Percentiles rank a stretch among this genome's conserved stretches.
Conservation (phyloP, 30 jellyfish, hydroid and myxozoan species). For the Hydractinia echinata region DNA sequence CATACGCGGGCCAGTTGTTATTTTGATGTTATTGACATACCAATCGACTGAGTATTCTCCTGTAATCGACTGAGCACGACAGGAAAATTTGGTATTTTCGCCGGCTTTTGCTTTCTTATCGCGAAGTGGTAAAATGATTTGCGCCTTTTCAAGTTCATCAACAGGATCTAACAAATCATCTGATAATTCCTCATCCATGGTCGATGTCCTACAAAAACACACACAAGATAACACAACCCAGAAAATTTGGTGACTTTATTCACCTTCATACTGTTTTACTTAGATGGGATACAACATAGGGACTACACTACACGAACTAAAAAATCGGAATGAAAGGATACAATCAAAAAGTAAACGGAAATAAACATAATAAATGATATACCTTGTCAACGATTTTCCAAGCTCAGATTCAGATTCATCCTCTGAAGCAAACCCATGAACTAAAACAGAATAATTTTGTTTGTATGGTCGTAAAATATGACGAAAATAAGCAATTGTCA, state of each 20-base stretch:
- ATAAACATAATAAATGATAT: not conserved
- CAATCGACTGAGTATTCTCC: not conserved
- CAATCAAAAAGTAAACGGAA: no score
- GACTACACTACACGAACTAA: no score
- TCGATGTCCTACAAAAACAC: conserved; percentile 5
- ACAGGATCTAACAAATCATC: conserved; percentile 21
- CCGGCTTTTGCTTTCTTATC: conserved; percentile 23
- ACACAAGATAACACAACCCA: not conserved
- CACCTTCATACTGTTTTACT: no score
- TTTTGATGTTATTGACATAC: not conserved
- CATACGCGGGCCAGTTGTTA: not conserved
- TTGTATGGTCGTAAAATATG: not conserved
- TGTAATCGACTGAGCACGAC: conserved; percentile 21
- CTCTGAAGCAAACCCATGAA: conserved; percentile 79
- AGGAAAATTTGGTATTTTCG: conserved; percentile 4
- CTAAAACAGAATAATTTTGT: conserved; percentile 3
- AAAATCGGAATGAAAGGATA: no score
- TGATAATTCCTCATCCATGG: conserved; percentile 8
- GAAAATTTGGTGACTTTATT: not conserved
- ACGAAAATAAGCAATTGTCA: no score
- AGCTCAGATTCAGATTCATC: conserved; percentile 55
- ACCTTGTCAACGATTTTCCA: conserved; percentile 83
- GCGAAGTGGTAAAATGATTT: conserved; percentile 23
- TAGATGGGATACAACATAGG: no score
- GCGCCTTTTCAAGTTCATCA: conserved; percentile 18